Percentiles rank a stretch among this genome's conserved stretches.
Conservation (phyloP, 2,888 invertebrate genomes). For the Drymonia ruficornis region DNA sequence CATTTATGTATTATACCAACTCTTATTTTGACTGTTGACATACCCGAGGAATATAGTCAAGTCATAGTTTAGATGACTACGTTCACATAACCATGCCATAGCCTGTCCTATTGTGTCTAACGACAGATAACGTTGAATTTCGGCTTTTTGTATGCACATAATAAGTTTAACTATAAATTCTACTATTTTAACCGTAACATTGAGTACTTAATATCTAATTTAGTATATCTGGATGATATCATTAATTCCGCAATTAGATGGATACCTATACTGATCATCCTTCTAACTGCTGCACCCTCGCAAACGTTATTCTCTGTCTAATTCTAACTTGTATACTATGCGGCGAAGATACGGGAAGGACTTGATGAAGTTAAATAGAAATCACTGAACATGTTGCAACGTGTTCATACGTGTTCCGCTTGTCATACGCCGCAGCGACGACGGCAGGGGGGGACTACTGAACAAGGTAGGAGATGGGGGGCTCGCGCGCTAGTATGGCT, state of each 20-base stretch:
- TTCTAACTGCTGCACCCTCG: background rate
- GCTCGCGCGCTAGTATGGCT: background rate
- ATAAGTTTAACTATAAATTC: background rate
- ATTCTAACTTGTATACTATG: background rate
- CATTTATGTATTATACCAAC: background rate
- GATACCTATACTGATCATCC: too few relatives aligned
- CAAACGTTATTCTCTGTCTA: background rate
- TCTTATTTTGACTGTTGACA: background rate
- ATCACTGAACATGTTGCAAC: slow-evolving; percentile 4
- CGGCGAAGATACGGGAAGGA: background rate
- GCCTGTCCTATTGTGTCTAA: background rate
- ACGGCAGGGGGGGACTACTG: background rate
- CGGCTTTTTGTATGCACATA: background rate
- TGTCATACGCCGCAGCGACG: background rate
- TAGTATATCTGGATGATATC: background rate
- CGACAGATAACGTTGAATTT: background rate
- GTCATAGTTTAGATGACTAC: background rate
- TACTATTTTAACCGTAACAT: background rate
- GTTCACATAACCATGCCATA: background rate
- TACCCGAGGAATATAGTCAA: background rate
- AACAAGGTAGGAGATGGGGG: background rate
- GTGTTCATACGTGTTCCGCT: slow-evolving; percentile 4
- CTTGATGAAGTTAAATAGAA: slow-evolving; percentile 1
- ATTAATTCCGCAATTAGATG: background rate
- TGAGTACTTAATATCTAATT: background rate